phyloP scores from a whole-genome alignment of 2,888 invertebrate species.

The Physocephala rufipes region DNA sequence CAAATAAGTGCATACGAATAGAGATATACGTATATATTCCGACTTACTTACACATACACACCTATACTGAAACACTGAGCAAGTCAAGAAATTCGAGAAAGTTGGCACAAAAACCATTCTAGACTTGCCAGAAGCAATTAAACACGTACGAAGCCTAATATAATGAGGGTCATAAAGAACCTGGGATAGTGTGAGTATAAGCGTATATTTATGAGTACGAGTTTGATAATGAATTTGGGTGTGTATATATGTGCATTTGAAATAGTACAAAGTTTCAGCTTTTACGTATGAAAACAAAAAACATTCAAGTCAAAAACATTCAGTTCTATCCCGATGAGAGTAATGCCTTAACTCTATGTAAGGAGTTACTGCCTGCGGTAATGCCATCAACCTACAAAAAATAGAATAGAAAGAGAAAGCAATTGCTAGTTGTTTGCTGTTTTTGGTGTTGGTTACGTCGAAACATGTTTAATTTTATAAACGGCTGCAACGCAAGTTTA shows the following conservation, averaged over 20 bases:
- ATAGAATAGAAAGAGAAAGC: too few species aligned
- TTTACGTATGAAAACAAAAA: too few species aligned
- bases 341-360: slow-evolving; percentile 19
- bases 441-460: slow-evolving; percentile 25
- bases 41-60: slow-evolving; percentile 1
- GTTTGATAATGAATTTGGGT: not conserved
- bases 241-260: too few species aligned
- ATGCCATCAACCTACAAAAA: too few species aligned
- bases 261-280: too few species aligned
- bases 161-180: slow-evolving; percentile 28
- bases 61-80: slow-evolving; percentile 2
- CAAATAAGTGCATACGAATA: not conserved
- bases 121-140: slow-evolving; percentile 41
- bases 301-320: too few species aligned
- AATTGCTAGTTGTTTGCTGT: not conserved
- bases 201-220: slow-evolving; percentile 24
- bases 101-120: not conserved
- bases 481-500: not conserved
- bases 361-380: slow-evolving; percentile 17
- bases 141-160: slow-evolving; percentile 35
- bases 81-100: too few species aligned
- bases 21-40: too few species aligned
- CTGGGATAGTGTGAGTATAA: slow-evolving; percentile 22
- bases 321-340: not conserved
- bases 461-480: slow-evolving; percentile 31